Percentiles rank a stretch among this genome's conserved stretches.
Conservation (phyloP, 30 jellyfish, hydroid and myxozoan genomes). For the Nemopilema nomurai region DNA sequence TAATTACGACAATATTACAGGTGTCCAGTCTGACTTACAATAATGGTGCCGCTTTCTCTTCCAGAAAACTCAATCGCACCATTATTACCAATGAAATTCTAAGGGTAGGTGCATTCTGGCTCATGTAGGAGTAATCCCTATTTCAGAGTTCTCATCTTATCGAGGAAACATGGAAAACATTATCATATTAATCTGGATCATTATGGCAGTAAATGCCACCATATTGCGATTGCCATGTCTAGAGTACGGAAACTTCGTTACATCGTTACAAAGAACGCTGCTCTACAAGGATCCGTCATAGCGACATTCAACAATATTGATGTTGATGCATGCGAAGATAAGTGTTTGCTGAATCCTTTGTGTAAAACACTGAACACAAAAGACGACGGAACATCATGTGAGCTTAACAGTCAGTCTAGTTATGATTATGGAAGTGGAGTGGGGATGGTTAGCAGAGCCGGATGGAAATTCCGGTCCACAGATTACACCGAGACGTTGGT, state of each 20-base stretch:
- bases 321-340: background rate
- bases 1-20: no score
- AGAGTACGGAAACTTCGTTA: background rate
- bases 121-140: background rate
- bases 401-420: background rate
- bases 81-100: no score
- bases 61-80: no score
- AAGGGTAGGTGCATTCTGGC: no score
- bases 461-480: background rate
- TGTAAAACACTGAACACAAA: background rate
- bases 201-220: background rate
- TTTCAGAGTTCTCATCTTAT: background rate
- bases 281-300: background rate
- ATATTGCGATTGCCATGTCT: background rate
- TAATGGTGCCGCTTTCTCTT: no score
- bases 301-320: background rate
- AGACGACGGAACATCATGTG: background rate
- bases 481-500: background rate
- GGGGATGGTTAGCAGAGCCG: background rate
- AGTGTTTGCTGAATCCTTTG: background rate
- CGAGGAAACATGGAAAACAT: background rate
- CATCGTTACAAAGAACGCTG: background rate
- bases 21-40: no score
- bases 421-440: background rate
- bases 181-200: background rate